These are phyloP conservation scores for Papilio elwesi DNA, from an alignment of 2,888 invertebrate genomes.

Conservation along the genomic window DNA sequence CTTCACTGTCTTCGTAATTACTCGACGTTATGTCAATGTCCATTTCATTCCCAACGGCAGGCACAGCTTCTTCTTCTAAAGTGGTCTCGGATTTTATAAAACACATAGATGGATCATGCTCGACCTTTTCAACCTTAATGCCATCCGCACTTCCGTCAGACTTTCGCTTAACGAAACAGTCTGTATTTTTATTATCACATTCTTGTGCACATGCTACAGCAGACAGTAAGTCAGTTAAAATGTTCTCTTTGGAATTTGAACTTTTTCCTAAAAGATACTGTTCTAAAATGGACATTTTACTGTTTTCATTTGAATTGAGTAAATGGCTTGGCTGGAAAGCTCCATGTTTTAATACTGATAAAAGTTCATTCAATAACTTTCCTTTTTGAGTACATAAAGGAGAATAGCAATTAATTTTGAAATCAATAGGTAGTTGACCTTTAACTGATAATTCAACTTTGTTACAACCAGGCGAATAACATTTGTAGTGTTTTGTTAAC, in stretches of 20 bases:
- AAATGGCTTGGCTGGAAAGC: slow-evolving; percentile 72
- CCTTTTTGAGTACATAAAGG: slow-evolving; percentile 91
- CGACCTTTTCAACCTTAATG: slow-evolving; percentile 67
- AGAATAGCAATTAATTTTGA: slow-evolving; percentile 89
- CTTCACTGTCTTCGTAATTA: slow-evolving; percentile 74
- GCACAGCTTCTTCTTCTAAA: slow-evolving; percentile 79
- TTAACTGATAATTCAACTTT: slow-evolving; percentile 80
- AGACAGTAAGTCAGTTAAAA: slow-evolving; percentile 85
- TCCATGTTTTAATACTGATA: slow-evolving; percentile 85
- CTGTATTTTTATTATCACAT: slow-evolving; percentile 81
- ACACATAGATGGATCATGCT: slow-evolving; percentile 54
- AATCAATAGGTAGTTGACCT: slow-evolving; percentile 65
- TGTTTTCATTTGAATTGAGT: slow-evolving; percentile 71
- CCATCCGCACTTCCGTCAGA: slow-evolving; percentile 65
- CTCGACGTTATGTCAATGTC: slow-evolving; percentile 77
- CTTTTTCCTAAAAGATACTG: slow-evolving; percentile 87
- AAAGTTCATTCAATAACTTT: slow-evolving; percentile 88
- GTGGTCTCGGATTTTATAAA: slow-evolving; percentile 82
- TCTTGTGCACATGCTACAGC: slow-evolving; percentile 86
- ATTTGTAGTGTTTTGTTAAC: slow-evolving; percentile 88
- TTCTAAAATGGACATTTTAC: slow-evolving; percentile 88
- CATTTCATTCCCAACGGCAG: slow-evolving; percentile 81
- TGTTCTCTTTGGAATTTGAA: slow-evolving; percentile 79
- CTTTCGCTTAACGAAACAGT: slow-evolving; percentile 76
- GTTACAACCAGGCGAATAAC: slow-evolving; percentile 89